Evolutionary conservation across 2,113 vertebrate genomes (phyloP).

Genomic region (Solea solea): DNA sequence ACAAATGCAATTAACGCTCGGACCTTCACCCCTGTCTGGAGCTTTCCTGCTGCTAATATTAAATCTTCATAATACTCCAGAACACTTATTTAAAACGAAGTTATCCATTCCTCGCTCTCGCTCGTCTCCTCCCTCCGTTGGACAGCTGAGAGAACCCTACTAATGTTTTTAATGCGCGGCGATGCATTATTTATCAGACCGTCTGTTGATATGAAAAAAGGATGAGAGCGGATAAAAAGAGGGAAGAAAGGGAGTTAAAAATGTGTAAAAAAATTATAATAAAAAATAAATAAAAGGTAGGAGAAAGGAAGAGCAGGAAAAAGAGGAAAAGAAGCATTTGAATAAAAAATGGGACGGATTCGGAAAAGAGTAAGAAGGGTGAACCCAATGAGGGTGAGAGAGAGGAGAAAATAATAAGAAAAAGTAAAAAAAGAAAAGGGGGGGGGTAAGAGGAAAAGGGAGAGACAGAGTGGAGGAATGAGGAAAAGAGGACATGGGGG

Average conservation of each 20-base stretch:
- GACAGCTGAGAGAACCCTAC: slow-evolving; percentile 74
- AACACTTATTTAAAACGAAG: slow-evolving; percentile 69
- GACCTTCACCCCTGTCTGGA: slow-evolving; percentile 54
- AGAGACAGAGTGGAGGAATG: slow-evolving; percentile 28
- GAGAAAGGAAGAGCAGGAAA: neutral
- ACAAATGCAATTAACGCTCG: slow-evolving; percentile 57
- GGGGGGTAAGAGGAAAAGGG: slow-evolving; percentile 9
- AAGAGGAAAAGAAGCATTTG: neutral
- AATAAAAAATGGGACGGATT: slow-evolving; percentile 16
- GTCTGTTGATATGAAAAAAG: slow-evolving; percentile 78
- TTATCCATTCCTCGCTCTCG: slow-evolving; percentile 54
- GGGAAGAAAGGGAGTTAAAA: slow-evolving; percentile 44
- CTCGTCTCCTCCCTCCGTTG: slow-evolving; percentile 58
- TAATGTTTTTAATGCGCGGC: slow-evolving; percentile 82
- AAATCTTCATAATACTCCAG: slow-evolving; percentile 68
- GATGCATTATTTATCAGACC: slow-evolving; percentile 83
- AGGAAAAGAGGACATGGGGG: slow-evolving; percentile 45
- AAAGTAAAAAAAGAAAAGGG: slow-evolving; percentile 9
- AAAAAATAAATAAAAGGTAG: slow-evolving; percentile 1
- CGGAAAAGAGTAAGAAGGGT: slow-evolving; percentile 3
- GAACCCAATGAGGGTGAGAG: slow-evolving; percentile 17
- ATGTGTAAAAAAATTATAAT: slow-evolving; percentile 19
- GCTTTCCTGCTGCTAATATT: slow-evolving; percentile 49
- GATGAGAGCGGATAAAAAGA: slow-evolving; percentile 51
- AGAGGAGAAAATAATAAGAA: slow-evolving; percentile 34